Base-by-base conservation (phyloP, 1,140 invertebrate species). In the Heliconius congener region DNA sequence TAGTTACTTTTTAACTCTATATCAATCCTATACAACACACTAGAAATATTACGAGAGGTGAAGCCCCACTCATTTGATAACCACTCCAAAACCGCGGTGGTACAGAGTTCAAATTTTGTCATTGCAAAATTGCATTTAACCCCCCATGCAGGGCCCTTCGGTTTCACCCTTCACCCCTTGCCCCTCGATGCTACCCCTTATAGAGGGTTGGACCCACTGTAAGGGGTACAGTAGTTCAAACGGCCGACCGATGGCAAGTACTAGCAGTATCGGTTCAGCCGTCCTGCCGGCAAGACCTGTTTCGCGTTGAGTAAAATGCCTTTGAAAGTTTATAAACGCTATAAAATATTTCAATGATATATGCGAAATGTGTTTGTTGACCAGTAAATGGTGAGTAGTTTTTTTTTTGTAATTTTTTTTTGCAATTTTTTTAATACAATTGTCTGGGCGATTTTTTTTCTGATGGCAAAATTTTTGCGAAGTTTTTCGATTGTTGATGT, bases 251-350 rank as follows among this genome's bases (percentile, higher is more conserved):
- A 13, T 60, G 60, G 42, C 46, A 18, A 46, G 42, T 30, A 16
- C 37, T 57, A 52, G 57, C 82, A 83, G 82, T 83, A 30, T 79
- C 60, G 70, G 70, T 73, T 34, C 42, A 79, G 73, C 74, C 80
- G 80, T 80, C 82, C 18, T 50, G 46, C 73, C 42, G 80, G n/a
- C 39, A 55, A 27, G 72, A 66, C 60, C 60, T 30, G 19, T 57
- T 11, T 19, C 55, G 55, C 55, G 55, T 23, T 23, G n/a, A 57
- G 18, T 23, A 57, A 57, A 57, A 57, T 57, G 55, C 8, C 55
- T n/a, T 11, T 57, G 55, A 86, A 90, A 90, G 83, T 90, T 90
- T 90, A 84, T 83, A 77, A 77, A 78, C 72, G 83, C 83, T 73
- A 70, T 71, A 82, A 83, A 83, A 80, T 85, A 82, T 23, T 57